These are phyloP conservation scores for Paramuricea clavata DNA, from an alignment of 92 coral and sea anemone species.

Conservation along the genomic window DNA sequence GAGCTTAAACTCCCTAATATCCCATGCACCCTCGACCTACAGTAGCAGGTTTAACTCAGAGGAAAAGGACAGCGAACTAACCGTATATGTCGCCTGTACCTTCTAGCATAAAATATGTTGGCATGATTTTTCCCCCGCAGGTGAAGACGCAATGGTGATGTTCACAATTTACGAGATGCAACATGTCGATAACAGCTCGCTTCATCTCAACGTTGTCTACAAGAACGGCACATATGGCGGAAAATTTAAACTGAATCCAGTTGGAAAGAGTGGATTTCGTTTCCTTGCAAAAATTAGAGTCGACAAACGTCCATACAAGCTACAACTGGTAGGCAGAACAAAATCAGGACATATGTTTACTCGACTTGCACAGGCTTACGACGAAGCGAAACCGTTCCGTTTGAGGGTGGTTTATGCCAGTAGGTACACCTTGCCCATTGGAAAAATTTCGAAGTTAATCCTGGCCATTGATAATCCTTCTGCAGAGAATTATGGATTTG, in stretches of 20 bases:
- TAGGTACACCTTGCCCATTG: slow-evolving; percentile 74
- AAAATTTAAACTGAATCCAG: slow-evolving; percentile 61
- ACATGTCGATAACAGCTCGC: slow-evolving; percentile 66
- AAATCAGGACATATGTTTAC: slow-evolving; percentile 41
- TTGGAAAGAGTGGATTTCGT: slow-evolving; percentile 68
- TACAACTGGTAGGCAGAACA: slow-evolving; percentile 78
- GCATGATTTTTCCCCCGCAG: slow-evolving; percentile 33
- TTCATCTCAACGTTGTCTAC: slow-evolving; percentile 75
- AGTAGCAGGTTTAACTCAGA: too few species aligned
- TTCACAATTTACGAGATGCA: slow-evolving; percentile 83
- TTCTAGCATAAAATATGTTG: too few species aligned
- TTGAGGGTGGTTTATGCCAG: slow-evolving; percentile 72
- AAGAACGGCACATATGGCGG: slow-evolving; percentile 72
- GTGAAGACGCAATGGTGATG: slow-evolving; percentile 64
- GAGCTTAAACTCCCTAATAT: too few species aligned
- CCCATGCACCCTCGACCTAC: background rate
- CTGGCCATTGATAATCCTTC: slow-evolving; percentile 69
- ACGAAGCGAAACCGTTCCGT: slow-evolving; percentile 72
- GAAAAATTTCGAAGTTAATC: slow-evolving; percentile 49
- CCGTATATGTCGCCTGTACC: background rate
- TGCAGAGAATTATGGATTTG: background rate
- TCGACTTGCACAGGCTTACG: slow-evolving; percentile 15
- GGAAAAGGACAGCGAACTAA: too few species aligned
- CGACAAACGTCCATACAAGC: slow-evolving; percentile 70
- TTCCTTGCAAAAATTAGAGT: slow-evolving; percentile 74